A percentile compares a stretch with the other conserved stretches of the same genome.
Conservation (phyloP, 2,888 invertebrate genomes). For the Metallyticus violacea region DNA sequence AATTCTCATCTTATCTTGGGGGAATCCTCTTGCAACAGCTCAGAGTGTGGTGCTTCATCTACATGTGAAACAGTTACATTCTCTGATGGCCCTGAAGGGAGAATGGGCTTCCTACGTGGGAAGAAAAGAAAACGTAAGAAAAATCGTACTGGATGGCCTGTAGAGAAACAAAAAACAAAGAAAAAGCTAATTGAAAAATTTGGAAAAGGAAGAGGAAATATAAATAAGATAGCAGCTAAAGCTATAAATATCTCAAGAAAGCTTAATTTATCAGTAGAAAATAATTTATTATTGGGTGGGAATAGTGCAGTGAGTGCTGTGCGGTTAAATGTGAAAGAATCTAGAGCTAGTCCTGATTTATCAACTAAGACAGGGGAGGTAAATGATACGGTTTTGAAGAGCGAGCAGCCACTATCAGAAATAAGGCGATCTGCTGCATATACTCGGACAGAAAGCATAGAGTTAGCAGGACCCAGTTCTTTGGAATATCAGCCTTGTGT, state of each 20-base stretch:
- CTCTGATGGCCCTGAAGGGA: slow-evolving; percentile 15
- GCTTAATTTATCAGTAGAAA: neutral
- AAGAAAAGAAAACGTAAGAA: slow-evolving; percentile 60
- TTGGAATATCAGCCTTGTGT: slow-evolving; percentile 25
- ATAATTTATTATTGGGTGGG: neutral
- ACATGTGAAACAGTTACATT: slow-evolving; percentile 29
- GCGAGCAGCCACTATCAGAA: neutral
- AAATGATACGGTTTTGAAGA: neutral
- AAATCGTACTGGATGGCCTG: slow-evolving; percentile 81
- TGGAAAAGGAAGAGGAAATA: neutral
- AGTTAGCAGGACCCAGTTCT: neutral
- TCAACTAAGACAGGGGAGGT: neutral
- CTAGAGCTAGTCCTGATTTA: neutral
- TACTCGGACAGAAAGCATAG: slow-evolving; percentile 19
- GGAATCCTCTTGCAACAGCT: slow-evolving; percentile 37
- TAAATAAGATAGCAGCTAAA: neutral
- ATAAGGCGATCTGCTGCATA: neutral
- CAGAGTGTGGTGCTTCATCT: slow-evolving; percentile 38
- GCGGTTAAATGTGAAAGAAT: neutral
- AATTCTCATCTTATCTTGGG: slow-evolving; percentile 5
- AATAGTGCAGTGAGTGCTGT: neutral
- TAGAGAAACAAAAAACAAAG: slow-evolving; percentile 41
- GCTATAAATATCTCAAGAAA: neutral
- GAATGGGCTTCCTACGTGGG: slow-evolving; percentile 8
- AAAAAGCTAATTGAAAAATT: slow-evolving; percentile 35